Evolutionary conservation across 2,797 vertebrate species (phyloP), one percentile per base, ranked within the genome.

Genomic region (Chromis chromis): DNA sequence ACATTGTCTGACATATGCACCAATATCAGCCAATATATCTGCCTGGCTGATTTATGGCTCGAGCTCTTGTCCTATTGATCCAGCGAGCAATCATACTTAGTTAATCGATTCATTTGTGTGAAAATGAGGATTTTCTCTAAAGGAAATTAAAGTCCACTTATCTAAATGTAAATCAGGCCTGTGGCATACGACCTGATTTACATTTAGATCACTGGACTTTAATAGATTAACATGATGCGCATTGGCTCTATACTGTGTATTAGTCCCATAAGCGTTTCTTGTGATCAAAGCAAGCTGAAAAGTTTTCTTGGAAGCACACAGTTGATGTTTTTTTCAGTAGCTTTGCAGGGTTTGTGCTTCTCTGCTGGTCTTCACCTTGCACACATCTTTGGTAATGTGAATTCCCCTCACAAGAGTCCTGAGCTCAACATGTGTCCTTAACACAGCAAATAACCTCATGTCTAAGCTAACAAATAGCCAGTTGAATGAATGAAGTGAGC

Each of bases 121-220:
- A 65, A 76, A 68, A 50, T 57, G 1, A 70, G 33, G 16, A 49
- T 54, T 59, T 74, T 70, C 52, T 31, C 17, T 27, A 39, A 57
- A 49, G 36, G 52, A 72, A 79, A 70, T 61, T 52, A 57, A 65
- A 55, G n/a, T 25, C 31, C 24, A 61, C 36, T 66, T 61, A 66
- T 80, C 53, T 71, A 64, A 60, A 73, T 64, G 64, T 71, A 58
- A 66, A 67, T 57, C 46, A 24, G 22, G 17, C 24, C 28, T 39
- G 42, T 22, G 21, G 21, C 2, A 28, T 21, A 6, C 61, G n/a
- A 33, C 21, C 60, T 39, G 28, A 65, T 65, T 58, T 61, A 11
- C 40, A 65, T 54, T 69, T 64, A 54, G 33, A 70, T 70, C 19
- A 3, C 22, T 36, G 27, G 1, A 52, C 28, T 24, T 21, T 4